phyloP scores from a whole-genome alignment of 2,797 vertebrate genomes.

The Poecilia gillii region DNA sequence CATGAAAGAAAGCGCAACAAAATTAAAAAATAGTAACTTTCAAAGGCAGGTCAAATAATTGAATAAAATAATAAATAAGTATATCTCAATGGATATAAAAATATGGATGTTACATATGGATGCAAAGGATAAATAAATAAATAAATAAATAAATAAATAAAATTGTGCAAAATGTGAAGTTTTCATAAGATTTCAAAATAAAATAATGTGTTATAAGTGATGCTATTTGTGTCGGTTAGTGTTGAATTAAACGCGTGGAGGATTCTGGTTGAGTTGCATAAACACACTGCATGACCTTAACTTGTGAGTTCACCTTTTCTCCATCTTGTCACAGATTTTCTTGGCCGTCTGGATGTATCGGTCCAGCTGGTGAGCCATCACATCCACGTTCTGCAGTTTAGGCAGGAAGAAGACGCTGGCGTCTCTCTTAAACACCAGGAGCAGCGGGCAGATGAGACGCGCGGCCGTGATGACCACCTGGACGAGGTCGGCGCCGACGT shows the following conservation, averaged over 20 bases:
- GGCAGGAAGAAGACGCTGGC: slow-evolving; percentile 67
- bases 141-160: no score
- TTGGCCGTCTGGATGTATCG: slow-evolving; percentile 62
- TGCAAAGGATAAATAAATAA: no score
- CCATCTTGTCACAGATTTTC: slow-evolving; percentile 62
- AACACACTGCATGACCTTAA: background rate
- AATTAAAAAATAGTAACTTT: no score
- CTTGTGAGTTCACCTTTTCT: slow-evolving; percentile 52
- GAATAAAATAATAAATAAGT: no score
- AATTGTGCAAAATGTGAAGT: no score
- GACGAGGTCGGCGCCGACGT: slow-evolving; percentile 26
- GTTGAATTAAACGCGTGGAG: background rate
- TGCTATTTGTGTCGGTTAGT: background rate
- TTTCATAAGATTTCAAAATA: no score
- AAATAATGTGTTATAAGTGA: background rate
- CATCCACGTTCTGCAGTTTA: slow-evolving; percentile 67
- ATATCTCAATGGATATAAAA: no score
- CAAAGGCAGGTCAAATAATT: no score
- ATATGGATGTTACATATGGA: no score
- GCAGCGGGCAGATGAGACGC: slow-evolving; percentile 47
- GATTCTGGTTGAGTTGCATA: background rate
- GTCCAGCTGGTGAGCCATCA: slow-evolving; percentile 69
- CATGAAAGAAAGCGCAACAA: no score
- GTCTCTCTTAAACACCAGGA: slow-evolving; percentile 74
- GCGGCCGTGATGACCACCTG: slow-evolving; percentile 48